Evolutionary conservation across 2,888 invertebrate genomes (phyloP).

Genomic region (Ophonus ardosiacus): DNA sequence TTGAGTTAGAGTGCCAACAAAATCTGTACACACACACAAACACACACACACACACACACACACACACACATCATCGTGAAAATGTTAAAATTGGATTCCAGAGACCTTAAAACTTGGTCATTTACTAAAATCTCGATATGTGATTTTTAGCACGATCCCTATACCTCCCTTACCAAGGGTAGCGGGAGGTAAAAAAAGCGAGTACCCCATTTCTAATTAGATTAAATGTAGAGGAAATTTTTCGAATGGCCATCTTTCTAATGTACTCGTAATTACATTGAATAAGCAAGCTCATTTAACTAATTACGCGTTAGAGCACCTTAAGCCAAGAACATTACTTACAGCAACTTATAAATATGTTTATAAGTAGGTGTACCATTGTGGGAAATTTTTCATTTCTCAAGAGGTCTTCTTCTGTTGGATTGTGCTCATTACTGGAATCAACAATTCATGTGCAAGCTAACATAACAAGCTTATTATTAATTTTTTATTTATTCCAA

Average conservation of each 20-base stretch:
- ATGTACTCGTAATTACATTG: neutral
- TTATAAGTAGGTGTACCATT: constrained; percentile 43
- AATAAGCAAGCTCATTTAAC: constrained; percentile 39
- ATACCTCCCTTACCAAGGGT: too few relatives aligned
- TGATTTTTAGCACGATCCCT: too few relatives aligned
- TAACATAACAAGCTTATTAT: constrained; percentile 3
- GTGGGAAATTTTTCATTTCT: constrained; percentile 51
- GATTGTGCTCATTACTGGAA: constrained; percentile 49
- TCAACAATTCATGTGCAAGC: constrained; percentile 18
- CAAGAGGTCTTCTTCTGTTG: neutral
- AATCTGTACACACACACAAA: too few relatives aligned
- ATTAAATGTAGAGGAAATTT: neutral
- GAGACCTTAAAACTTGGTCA: too few relatives aligned
- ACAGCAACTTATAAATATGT: constrained; percentile 34
- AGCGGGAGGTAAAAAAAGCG: too few relatives aligned
- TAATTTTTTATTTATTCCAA: constrained; percentile 7
- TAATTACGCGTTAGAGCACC: constrained; percentile 4
- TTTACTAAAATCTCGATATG: too few relatives aligned
- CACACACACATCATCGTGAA: too few relatives aligned
- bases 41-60: too few relatives aligned
- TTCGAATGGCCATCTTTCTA: neutral
- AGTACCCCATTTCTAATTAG: too few relatives aligned
- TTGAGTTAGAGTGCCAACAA: too few relatives aligned
- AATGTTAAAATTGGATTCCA: too few relatives aligned
- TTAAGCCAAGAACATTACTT: constrained; percentile 50